phyloP scores from a whole-genome alignment of 1,140 invertebrate genomes.

The Diachasma alloeum region DNA sequence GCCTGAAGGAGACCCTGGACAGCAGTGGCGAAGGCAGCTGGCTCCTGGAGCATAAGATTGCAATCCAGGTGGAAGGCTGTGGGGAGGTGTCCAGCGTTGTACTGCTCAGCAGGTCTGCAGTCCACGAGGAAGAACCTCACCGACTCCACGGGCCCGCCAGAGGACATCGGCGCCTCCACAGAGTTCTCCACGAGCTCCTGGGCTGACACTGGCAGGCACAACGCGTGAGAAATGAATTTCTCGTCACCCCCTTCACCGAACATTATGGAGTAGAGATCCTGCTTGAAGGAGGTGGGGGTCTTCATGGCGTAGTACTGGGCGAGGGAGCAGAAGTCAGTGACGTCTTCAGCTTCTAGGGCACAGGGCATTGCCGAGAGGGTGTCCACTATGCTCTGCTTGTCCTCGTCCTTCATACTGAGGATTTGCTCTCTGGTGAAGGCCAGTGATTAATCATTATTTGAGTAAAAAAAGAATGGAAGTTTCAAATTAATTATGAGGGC shows the following conservation, averaged over 20 bases:
- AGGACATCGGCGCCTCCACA: slow-evolving; percentile 66
- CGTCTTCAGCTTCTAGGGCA: slow-evolving; percentile 89
- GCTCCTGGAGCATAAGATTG: slow-evolving; percentile 96
- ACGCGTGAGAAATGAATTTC: slow-evolving; percentile 78
- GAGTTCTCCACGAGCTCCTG: slow-evolving; percentile 84
- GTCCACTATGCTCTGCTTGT: slow-evolving; percentile 78
- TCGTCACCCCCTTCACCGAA: slow-evolving; percentile 68
- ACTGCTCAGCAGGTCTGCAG: slow-evolving; percentile 95
- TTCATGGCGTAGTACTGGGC: slow-evolving; percentile 93
- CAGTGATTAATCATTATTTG: no score
- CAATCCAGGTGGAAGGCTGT: slow-evolving; percentile 98
- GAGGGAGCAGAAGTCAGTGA: slow-evolving; percentile 96
- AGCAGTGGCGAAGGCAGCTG: slow-evolving; percentile 91
- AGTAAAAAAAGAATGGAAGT: no score
- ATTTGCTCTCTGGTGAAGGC: slow-evolving; percentile 93
- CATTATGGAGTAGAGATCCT: slow-evolving; percentile 72
- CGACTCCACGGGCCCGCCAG: slow-evolving; percentile 65
- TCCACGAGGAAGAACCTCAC: slow-evolving; percentile 97
- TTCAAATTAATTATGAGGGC: no score
- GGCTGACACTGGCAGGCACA: slow-evolving; percentile 94
- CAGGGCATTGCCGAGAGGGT: slow-evolving; percentile 81
- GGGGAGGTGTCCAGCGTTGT: slow-evolving; percentile 94
- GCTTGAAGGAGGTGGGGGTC: slow-evolving; percentile 91
- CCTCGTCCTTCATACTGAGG: slow-evolving; percentile 78
- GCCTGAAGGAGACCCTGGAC: slow-evolving; percentile 92